Evolutionary conservation across 2,888 invertebrate genomes (phyloP).

Genomic region (Athalia circularis): DNA sequence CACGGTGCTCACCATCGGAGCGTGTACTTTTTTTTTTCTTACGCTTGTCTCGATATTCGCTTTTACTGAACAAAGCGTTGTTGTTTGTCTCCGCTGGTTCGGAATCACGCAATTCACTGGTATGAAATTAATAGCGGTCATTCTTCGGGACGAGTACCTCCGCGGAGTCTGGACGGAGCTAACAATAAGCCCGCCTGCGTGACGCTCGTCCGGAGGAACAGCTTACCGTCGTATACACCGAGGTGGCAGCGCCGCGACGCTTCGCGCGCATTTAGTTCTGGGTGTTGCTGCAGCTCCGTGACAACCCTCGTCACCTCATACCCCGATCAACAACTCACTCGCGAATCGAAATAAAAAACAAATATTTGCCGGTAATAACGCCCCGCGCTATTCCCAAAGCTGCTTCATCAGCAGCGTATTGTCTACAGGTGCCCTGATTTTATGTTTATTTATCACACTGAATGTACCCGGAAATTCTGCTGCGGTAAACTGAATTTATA

Average conservation of each 20-base stretch:
- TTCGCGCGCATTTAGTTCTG: neutral
- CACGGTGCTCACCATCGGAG: too few relatives aligned
- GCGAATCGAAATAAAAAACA: neutral
- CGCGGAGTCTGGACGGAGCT: conserved; percentile 58
- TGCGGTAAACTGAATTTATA: conserved; percentile 31
- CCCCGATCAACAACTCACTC: conserved; percentile 10
- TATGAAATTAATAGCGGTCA: conserved; percentile 63
- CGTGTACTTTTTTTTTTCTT: too few relatives aligned
- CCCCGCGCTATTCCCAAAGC: conserved; percentile 13
- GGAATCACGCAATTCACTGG: conserved; percentile 58
- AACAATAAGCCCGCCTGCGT: conserved; percentile 65
- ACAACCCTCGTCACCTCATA: neutral
- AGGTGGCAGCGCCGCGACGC: neutral
- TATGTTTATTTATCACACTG: too few relatives aligned
- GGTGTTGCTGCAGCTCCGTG: neutral
- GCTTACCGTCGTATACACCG: conserved; percentile 61
- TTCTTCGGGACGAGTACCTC: conserved; percentile 46
- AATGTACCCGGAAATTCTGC: neutral
- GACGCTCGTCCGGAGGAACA: conserved; percentile 64
- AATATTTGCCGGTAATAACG: conserved; percentile 11
- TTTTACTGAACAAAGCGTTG: conserved; percentile 18
- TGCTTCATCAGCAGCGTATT: conserved; percentile 16
- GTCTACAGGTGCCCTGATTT: neutral
- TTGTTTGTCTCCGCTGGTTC: conserved; percentile 1
- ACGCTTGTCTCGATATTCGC: neutral